phyloP scores from a whole-genome alignment of 1,140 invertebrate species.

The Plodia interpunctella region DNA sequence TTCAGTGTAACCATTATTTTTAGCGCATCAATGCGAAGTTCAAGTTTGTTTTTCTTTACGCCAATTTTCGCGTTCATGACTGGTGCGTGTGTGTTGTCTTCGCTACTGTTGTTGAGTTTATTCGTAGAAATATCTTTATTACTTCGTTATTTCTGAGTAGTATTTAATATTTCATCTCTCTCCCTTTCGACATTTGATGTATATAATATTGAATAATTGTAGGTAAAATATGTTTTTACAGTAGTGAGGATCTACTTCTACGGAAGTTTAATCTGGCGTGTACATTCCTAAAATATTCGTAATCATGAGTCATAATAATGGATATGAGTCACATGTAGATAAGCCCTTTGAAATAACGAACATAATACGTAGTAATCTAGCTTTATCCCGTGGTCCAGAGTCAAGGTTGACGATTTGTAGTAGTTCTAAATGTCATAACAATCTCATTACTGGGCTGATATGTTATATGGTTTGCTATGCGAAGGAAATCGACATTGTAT shows the following conservation, averaged over 20 bases:
- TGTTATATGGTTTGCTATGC: background rate
- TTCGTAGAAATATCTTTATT: no score
- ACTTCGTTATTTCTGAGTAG: no score
- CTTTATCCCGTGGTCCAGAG: background rate
- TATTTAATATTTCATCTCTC: no score
- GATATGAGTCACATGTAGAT: background rate
- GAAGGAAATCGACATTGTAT: no score
- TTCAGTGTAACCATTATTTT: constrained; percentile 36
- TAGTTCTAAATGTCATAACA: background rate
- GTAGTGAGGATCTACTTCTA: background rate
- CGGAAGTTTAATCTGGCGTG: background rate
- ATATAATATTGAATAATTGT: background rate
- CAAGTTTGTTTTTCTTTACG: constrained; percentile 40
- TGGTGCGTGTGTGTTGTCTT: background rate
- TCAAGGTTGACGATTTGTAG: background rate
- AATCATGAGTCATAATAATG: background rate
- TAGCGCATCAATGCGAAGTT: constrained; percentile 41
- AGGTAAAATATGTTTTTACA: background rate
- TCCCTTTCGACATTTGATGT: no score
- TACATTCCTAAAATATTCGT: background rate
- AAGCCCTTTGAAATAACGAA: background rate
- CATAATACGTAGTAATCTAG: background rate
- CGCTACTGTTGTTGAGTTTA: background rate
- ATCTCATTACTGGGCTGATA: background rate
- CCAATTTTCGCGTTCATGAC: constrained; percentile 21